Conservation (phyloP, 2,888 invertebrate species). For the Axea sp. region DNA sequence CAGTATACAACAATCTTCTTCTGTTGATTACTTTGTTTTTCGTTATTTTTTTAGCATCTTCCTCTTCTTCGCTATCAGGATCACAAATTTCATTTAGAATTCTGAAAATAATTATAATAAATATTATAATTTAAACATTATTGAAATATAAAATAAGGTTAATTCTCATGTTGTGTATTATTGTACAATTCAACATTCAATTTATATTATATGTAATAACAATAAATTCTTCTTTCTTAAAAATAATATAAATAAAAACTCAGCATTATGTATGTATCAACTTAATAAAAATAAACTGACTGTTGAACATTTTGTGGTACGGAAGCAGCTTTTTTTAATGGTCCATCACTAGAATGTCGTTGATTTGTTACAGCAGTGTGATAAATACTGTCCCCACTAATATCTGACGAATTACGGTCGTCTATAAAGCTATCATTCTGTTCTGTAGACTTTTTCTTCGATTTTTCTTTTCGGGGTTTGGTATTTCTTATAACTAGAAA, state of each 20-base stretch:
- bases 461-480: constrained; percentile 16
- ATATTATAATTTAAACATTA: no score
- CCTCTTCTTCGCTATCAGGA: constrained; percentile 67
- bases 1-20: constrained; percentile 68
- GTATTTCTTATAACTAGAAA: constrained; percentile 45
- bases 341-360: constrained; percentile 42
- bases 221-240: no score
- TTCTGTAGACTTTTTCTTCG: constrained; percentile 48
- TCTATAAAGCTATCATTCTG: constrained; percentile 70
- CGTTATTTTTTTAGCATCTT: constrained; percentile 23
- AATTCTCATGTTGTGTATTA: no score
- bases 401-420: constrained; percentile 68
- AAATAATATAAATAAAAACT: not conserved
- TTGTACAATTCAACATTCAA: no score
- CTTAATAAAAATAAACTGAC: no score
- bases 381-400: constrained; percentile 72
- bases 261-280: no score
- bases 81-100: constrained; percentile 70
- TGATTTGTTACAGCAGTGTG: constrained; percentile 74
- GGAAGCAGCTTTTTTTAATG: no score
- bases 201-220: no score
- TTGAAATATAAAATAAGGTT: no score
- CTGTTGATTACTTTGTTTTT: constrained; percentile 40
- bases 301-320: no score
- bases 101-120: no score